Percentiles rank a stretch among this genome's conserved stretches.
phyloP scores from a whole-genome alignment of 2,888 invertebrate species.

The Flabesymbios commensalis region DNA sequence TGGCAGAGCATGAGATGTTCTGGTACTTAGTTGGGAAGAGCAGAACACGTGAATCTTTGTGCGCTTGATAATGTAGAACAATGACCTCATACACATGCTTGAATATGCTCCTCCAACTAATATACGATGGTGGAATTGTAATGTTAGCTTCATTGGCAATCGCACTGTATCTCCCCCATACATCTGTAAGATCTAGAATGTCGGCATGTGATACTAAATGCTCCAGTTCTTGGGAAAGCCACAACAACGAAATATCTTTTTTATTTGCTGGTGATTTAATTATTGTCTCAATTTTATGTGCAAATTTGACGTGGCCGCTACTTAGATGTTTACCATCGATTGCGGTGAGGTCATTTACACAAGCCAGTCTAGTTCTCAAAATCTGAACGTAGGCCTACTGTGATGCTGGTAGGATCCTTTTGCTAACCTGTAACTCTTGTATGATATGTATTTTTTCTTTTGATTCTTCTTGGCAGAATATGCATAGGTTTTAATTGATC shows the following conservation, averaged over 20 bases:
- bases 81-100: constrained; percentile 1
- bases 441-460: no score
- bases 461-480: no score
- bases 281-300: neutral
- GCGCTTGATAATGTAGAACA: neutral
- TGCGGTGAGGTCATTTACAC: constrained; percentile 3
- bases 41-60: neutral
- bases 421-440: no score
- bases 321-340: neutral
- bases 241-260: neutral
- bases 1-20: neutral
- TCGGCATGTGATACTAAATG: neutral
- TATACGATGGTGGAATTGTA: constrained; percentile 1
- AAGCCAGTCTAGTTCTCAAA: neutral
- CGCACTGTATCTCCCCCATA: constrained; percentile 5
- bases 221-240: neutral
- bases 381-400: neutral
- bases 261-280: neutral
- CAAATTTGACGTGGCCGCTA: neutral
- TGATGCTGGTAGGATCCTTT: neutral
- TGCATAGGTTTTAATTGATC: no score
- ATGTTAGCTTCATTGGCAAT: constrained; percentile 7
- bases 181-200: constrained; percentile 2
- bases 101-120: constrained; percentile 4
- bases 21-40: neutral